Base-by-base conservation (phyloP, 2,797 vertebrate species). In the Malacoctenus gilli region DNA sequence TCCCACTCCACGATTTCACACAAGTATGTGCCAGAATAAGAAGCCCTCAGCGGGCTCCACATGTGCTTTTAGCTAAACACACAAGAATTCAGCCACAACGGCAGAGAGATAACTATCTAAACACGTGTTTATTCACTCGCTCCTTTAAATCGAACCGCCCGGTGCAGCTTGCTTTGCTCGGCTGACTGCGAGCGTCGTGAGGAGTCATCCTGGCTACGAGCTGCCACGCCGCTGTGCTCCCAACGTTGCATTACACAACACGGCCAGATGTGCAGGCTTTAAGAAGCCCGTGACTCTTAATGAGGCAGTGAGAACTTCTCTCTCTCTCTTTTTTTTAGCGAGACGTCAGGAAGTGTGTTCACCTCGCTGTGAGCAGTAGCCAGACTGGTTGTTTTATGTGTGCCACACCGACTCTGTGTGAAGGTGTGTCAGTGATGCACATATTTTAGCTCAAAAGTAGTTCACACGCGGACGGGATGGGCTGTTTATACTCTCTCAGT, bases 251-350 rank as follows among this genome's bases (percentile, higher is more conserved):
- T 89, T 85, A 85, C 71, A 86, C 85, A 85, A 83, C 79, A 31
- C n/a, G 22, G 60, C 82, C 89, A 89, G 84, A 90, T 90, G 89
- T 85, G 83, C 77, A 42, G 46, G 62, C 4, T 83, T 81, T 68
- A 49, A 56, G 77, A 54, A 58, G 59, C 68, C 77, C 16, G 49
- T 74, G 69, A 63, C 52, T 80, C 40, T 64, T 89, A 87, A 86
- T 85, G 81, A 88, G 83, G 69, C 15, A 10, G 32, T 64, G 54
- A 52, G 12, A 46, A 18, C 25, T 40, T 35, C 47, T 46, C 38
- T 69, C 39, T 71, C 46, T 50, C 43, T 28, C 4, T 28, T 28
- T n/a, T 38, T 47, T 37, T 62, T 32, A 49, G 49, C 22, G 35
- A 76, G 74, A 60, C 66, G 52, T 35, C 7, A 59, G 38, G 34